Conservation (phyloP, 2,888 invertebrate species). For the Eupithecia abbreviata region DNA sequence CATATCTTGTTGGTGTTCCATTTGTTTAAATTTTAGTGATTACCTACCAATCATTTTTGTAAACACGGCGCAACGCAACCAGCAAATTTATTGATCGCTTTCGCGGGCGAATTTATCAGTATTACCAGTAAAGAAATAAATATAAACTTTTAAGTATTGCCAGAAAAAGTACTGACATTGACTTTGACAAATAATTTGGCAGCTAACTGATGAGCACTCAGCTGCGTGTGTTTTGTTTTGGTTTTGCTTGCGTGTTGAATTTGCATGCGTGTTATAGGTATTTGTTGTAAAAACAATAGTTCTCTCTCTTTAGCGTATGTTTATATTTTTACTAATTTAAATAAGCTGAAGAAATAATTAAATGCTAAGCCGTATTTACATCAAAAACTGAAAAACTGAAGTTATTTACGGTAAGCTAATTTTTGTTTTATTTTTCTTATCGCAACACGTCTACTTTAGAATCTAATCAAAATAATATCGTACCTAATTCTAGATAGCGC, state of each 20-base stretch:
- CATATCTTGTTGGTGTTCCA: slow-evolving; percentile 80
- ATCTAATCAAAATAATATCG: slow-evolving; percentile 1
- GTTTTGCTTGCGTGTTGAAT: slow-evolving; percentile 12
- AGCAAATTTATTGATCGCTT: slow-evolving; percentile 68
- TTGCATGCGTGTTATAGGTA: too few relatives aligned
- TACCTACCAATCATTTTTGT: slow-evolving; percentile 40
- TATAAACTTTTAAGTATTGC: slow-evolving; percentile 47
- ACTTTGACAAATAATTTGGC: slow-evolving; percentile 5
- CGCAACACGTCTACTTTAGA: slow-evolving; percentile 3
- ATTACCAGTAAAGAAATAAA: slow-evolving; percentile 52
- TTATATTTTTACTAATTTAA: not conserved
- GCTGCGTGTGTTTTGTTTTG: not conserved
- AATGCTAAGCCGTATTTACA: not conserved
- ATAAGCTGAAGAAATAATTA: not conserved
- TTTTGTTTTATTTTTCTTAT: not conserved
- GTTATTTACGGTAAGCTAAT: not conserved
- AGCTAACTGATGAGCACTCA: not conserved
- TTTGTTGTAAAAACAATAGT: too few relatives aligned
- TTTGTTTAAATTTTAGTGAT: slow-evolving; percentile 49
- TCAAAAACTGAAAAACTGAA: not conserved
- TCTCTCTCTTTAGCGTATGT: too few relatives aligned
- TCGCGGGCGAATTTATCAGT: slow-evolving; percentile 56
- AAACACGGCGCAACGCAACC: slow-evolving; percentile 38
- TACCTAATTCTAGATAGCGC: slow-evolving; percentile 15
- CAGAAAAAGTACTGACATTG: slow-evolving; percentile 28